Conservation (phyloP, 2,797 vertebrate genomes). For the Halcyon smyrnensis region DNA sequence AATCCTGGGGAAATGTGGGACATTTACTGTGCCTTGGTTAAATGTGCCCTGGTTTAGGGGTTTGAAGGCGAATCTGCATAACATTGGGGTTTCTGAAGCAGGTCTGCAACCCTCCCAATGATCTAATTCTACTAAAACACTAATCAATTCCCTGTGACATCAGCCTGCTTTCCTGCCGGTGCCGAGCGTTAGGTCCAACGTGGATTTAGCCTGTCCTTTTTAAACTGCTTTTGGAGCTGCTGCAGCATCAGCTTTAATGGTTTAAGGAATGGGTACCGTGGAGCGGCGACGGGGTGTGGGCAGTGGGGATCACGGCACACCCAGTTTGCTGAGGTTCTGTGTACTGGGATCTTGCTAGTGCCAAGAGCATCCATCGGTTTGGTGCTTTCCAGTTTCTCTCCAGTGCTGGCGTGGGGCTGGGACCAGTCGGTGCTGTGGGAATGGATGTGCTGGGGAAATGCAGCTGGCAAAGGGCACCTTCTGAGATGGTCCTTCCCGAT, state of each 20-base stretch:
- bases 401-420: background rate
- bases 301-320: background rate
- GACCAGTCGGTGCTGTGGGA: rapidly evolving
- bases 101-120: slow-evolving; percentile 33
- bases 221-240: background rate
- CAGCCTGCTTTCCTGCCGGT: background rate
- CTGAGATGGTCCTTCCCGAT: background rate
- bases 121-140: slow-evolving; percentile 61
- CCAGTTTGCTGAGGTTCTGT: rapidly evolving
- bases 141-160: slow-evolving; percentile 42
- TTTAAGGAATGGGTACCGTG: background rate
- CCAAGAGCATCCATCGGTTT: background rate
- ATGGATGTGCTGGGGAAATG: background rate
- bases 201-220: slow-evolving; percentile 36
- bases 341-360: background rate
- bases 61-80: background rate
- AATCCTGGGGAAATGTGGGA: slow-evolving; percentile 62
- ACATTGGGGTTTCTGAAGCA: slow-evolving; percentile 47
- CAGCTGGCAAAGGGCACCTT: background rate
- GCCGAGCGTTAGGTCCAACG: background rate
- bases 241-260: background rate
- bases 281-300: rapidly evolving
- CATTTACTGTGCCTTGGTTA: slow-evolving; percentile 45
- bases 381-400: background rate
- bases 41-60: slow-evolving; percentile 29